Percentiles rank a stretch among this genome's conserved stretches.
phyloP scores from a whole-genome alignment of 2,888 invertebrate genomes.

The Temnothorax unifasciatus region DNA sequence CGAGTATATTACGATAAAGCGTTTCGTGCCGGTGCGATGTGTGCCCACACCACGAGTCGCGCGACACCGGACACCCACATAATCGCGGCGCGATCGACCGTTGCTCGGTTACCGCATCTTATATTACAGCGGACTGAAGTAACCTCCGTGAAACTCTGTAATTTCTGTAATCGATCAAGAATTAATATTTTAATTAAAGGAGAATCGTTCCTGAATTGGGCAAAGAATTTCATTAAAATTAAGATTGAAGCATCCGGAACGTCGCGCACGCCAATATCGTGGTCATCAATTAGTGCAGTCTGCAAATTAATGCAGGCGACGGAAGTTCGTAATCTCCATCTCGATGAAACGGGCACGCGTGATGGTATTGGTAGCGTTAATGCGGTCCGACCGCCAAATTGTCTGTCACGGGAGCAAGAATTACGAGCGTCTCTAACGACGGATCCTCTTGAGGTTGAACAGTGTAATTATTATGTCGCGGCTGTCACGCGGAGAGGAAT shows the following conservation, averaged over 20 bases:
- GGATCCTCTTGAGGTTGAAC: constrained; percentile 61
- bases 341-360: constrained; percentile 7
- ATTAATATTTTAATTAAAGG: constrained; percentile 6
- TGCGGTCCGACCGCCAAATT: constrained; percentile 44
- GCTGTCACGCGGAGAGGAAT: constrained; percentile 66
- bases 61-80: constrained; percentile 58
- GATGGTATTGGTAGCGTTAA: constrained; percentile 51
- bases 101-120: constrained; percentile 16
- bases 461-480: constrained; percentile 76
- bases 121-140: background rate
- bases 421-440: constrained; percentile 58
- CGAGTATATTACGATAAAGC: constrained; percentile 60
- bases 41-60: constrained; percentile 40
- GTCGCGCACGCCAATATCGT: background rate
- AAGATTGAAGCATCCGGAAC: constrained; percentile 11
- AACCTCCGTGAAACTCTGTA: background rate
- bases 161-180: background rate
- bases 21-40: constrained; percentile 40
- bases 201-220: background rate
- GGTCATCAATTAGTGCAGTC: too few relatives aligned
- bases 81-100: constrained; percentile 45
- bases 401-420: constrained; percentile 40
- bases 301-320: constrained; percentile 31
- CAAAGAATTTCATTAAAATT: background rate
- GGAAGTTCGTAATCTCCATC: constrained; percentile 31